Evolutionary conservation across 1,140 invertebrate genomes (phyloP).

Genomic region (Bombus huntii): DNA sequence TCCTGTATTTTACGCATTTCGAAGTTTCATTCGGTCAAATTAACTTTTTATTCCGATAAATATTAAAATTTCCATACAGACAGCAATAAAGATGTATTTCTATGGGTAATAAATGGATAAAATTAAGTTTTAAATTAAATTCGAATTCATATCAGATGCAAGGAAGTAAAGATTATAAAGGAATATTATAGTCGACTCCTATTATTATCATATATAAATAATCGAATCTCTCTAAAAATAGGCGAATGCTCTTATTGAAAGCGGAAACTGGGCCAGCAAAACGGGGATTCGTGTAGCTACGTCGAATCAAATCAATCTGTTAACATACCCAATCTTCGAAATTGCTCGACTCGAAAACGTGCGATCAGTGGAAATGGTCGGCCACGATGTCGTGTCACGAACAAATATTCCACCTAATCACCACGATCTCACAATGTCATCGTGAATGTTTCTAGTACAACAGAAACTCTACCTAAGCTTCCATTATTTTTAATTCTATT

Average conservation of each 20-base stretch:
- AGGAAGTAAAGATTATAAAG: too few relatives aligned
- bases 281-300: neutral
- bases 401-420: neutral
- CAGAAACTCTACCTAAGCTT: too few relatives aligned
- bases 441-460: too few relatives aligned
- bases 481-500: too few relatives aligned
- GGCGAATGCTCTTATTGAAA: neutral
- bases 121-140: too few relatives aligned
- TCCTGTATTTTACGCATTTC: neutral
- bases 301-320: conserved; percentile 18
- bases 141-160: too few relatives aligned
- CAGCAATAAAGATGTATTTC: too few relatives aligned
- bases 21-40: neutral
- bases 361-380: neutral
- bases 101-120: neutral
- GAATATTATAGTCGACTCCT: too few relatives aligned
- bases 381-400: neutral
- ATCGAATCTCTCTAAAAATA: neutral
- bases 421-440: neutral
- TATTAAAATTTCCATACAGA: too few relatives aligned
- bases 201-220: too few relatives aligned
- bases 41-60: neutral
- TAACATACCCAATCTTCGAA: conserved; percentile 11
- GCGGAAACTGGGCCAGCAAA: conserved; percentile 1
- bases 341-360: neutral